A percentile compares a stretch with the other conserved stretches of the same genome.
Conservation (phyloP, 2,797 vertebrate genomes). For the Carcharodon carcharias region DNA sequence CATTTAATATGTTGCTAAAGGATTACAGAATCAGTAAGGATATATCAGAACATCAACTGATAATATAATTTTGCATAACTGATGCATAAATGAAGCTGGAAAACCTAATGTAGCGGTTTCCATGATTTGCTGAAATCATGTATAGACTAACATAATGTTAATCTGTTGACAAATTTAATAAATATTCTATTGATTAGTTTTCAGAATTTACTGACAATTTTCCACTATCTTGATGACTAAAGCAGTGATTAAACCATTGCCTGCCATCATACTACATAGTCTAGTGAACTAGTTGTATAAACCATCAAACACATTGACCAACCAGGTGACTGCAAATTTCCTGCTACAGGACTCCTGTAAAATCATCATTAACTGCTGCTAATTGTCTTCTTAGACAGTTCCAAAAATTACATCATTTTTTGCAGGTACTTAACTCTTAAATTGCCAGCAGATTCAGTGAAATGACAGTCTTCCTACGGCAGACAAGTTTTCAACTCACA, state of each 20-base stretch:
- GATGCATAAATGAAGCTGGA: not conserved
- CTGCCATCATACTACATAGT: not conserved
- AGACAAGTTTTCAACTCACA: not conserved
- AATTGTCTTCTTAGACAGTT: not conserved
- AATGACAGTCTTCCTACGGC: not conserved
- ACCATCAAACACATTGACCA: not conserved
- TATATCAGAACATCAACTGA: not conserved
- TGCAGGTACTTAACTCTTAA: not conserved
- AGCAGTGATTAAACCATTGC: not conserved
- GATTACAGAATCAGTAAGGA: not conserved
- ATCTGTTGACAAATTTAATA: not conserved
- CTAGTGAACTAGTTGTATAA: not conserved
- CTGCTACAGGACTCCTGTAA: not conserved
- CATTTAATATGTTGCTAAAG: not conserved
- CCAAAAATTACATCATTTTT: not conserved
- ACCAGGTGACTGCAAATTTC: not conserved
- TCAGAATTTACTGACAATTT: constrained; percentile 28
- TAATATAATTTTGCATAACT: not conserved
- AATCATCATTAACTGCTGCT: constrained; percentile 12
- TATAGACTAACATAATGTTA: not conserved
- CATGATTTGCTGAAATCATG: not conserved
- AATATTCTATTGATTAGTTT: constrained; percentile 1
- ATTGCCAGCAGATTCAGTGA: not conserved
- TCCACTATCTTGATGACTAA: not conserved
- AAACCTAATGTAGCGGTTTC: not conserved